Conservation (phyloP, 1,140 invertebrate genomes). For the Himalopsyche phryganea region DNA sequence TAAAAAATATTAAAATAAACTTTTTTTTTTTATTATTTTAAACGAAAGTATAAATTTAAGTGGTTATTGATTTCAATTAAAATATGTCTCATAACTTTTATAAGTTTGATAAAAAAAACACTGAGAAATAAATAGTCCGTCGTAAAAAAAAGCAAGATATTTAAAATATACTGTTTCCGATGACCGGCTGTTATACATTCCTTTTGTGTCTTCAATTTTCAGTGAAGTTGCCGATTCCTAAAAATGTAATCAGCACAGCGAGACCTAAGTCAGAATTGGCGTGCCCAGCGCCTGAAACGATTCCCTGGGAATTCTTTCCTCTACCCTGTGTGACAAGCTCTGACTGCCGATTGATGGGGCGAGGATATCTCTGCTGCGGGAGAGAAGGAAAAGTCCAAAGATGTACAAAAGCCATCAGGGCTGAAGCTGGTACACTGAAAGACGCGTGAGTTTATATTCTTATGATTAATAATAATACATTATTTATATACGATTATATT, state of each 20-base stretch:
- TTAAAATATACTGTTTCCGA: no score
- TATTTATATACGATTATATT: background rate
- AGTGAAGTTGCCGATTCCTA: slow-evolving; percentile 6
- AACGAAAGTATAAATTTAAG: no score
- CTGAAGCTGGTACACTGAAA: background rate
- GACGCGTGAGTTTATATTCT: background rate
- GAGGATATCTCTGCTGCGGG: slow-evolving; percentile 45
- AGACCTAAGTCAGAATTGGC: slow-evolving; percentile 13
- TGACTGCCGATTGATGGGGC: slow-evolving; percentile 48
- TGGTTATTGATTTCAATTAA: no score
- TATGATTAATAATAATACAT: background rate
- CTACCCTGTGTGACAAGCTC: slow-evolving; percentile 45
- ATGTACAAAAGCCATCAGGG: slow-evolving; percentile 44
- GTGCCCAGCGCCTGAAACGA: slow-evolving; percentile 19
- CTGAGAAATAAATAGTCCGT: no score
- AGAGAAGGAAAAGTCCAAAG: slow-evolving; percentile 34
- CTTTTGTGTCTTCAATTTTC: slow-evolving; percentile 20
- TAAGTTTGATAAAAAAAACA: no score
- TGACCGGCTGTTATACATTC: no score
- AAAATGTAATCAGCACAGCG: background rate
- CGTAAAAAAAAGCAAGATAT: no score
- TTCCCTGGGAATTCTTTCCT: slow-evolving; percentile 44
- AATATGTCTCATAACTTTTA: no score
- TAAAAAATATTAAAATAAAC: no score
- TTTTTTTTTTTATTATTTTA: no score